Percentiles rank a stretch among this genome's conserved stretches.
Evolutionary conservation across 2,113 vertebrate genomes (phyloP).

Genomic region (Indicator indicator): DNA sequence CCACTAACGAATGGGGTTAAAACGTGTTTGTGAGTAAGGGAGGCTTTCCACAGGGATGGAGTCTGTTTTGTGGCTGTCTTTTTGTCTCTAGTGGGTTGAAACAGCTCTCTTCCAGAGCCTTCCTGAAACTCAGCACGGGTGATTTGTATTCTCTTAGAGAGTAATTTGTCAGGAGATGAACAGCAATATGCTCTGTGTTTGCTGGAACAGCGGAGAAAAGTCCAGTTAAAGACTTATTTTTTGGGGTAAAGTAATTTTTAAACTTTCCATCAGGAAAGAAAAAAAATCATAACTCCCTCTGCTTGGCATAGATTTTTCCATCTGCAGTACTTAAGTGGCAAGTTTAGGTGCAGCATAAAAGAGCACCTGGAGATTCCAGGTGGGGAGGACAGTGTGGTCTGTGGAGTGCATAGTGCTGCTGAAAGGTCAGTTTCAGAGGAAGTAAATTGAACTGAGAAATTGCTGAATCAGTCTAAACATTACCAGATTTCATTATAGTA

Average conservation of each 20-base stretch:
- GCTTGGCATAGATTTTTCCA: not conserved
- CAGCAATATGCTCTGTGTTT: conserved; percentile 12
- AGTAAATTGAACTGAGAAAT: not conserved
- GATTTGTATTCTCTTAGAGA: conserved; percentile 34
- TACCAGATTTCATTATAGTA: not conserved
- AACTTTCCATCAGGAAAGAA: not conserved
- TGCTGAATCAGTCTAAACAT: not conserved
- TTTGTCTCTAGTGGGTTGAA: conserved; percentile 1
- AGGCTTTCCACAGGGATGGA: conserved; percentile 3
- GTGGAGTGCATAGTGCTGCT: accelerated
- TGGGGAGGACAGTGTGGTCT: not conserved
- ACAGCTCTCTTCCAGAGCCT: not conserved
- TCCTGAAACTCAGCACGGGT: not conserved
- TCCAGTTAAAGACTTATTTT: conserved; percentile 36
- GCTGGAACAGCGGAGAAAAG: conserved; percentile 1
- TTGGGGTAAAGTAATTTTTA: conserved; percentile 4
- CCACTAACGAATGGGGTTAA: not conserved
- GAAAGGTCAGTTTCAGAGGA: not conserved
- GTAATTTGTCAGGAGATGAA: conserved; percentile 39
- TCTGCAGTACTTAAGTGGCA: not conserved
- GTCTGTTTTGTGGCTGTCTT: conserved; percentile 1
- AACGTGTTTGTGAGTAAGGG: not conserved
- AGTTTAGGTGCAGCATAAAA: not conserved
- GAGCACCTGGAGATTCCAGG: not conserved
- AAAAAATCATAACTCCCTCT: not conserved